Evolutionary conservation across 2,888 invertebrate species (phyloP).

Genomic region (Buathra laborator): DNA sequence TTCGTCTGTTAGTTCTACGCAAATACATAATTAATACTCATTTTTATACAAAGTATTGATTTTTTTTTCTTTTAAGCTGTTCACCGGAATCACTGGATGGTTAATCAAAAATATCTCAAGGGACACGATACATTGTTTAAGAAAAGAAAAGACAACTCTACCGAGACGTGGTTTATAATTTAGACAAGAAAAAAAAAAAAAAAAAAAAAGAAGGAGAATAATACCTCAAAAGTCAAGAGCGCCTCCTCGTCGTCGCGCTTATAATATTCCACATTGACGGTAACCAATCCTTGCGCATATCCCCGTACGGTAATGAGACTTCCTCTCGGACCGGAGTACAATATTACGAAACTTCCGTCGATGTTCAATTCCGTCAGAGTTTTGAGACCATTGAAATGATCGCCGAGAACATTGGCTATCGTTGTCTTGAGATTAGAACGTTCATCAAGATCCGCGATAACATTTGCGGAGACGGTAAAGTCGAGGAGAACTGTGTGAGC

Average conservation of each 20-base stretch:
- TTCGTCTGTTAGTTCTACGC: background rate
- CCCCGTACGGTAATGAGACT: slow-evolving; percentile 90
- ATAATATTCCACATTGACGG: slow-evolving; percentile 94
- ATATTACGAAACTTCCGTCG: slow-evolving; percentile 90
- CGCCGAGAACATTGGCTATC: slow-evolving; percentile 90
- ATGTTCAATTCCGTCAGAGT: slow-evolving; percentile 89
- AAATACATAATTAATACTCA: background rate
- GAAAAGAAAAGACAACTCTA: slow-evolving; percentile 7
- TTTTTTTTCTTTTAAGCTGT: background rate
- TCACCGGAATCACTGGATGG: background rate
- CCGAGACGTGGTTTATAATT: background rate
- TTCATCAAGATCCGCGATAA: slow-evolving; percentile 89
- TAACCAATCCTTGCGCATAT: slow-evolving; percentile 91
- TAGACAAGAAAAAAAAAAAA: background rate
- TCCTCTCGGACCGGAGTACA: slow-evolving; percentile 90
- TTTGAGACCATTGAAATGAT: slow-evolving; percentile 90
- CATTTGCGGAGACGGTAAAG: slow-evolving; percentile 91
- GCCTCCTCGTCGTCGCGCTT: slow-evolving; percentile 91
- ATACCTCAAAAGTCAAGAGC: slow-evolving; percentile 92
- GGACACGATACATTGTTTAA: slow-evolving; percentile 22
- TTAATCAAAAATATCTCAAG: slow-evolving; percentile 7
- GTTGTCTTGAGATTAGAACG: slow-evolving; percentile 89
- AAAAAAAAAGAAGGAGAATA: slow-evolving; percentile 60
- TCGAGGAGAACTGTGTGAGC: slow-evolving; percentile 93
- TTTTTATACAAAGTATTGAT: too few relatives aligned